Evolutionary conservation across 2,797 vertebrate genomes (phyloP).

Genomic region (Sternotherus odoratus): DNA sequence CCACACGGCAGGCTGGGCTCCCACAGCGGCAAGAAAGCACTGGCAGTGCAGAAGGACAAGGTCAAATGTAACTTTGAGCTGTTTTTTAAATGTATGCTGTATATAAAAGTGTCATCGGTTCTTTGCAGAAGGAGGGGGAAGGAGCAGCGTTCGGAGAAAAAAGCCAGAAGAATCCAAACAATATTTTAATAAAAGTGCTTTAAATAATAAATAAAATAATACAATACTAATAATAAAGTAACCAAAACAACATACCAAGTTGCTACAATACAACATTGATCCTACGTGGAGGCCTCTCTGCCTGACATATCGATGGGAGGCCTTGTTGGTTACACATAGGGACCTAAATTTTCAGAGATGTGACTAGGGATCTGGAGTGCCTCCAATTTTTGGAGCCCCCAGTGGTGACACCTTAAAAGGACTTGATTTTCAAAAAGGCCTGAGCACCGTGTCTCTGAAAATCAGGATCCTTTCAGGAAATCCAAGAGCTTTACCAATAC

Average conservation of each 20-base stretch:
- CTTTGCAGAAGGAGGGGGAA: neutral
- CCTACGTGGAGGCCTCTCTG: neutral
- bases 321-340: accelerated
- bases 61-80: conserved; percentile 20
- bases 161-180: accelerated
- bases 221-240: neutral
- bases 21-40: conserved; percentile 68
- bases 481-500: no score
- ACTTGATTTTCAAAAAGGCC: neutral
- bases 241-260: neutral
- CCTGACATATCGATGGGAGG: neutral
- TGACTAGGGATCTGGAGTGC: neutral
- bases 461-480: neutral
- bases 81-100: neutral
- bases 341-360: neutral
- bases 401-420: neutral
- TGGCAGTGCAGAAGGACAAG: conserved; percentile 16
- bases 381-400: neutral
- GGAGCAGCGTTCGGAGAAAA: neutral
- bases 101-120: neutral
- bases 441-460: neutral
- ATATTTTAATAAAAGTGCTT: neutral
- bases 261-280: neutral
- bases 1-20: conserved; percentile 56
- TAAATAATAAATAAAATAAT: neutral